Base-by-base conservation (phyloP, 2,797 vertebrate genomes). In the Thunnus albacares region DNA sequence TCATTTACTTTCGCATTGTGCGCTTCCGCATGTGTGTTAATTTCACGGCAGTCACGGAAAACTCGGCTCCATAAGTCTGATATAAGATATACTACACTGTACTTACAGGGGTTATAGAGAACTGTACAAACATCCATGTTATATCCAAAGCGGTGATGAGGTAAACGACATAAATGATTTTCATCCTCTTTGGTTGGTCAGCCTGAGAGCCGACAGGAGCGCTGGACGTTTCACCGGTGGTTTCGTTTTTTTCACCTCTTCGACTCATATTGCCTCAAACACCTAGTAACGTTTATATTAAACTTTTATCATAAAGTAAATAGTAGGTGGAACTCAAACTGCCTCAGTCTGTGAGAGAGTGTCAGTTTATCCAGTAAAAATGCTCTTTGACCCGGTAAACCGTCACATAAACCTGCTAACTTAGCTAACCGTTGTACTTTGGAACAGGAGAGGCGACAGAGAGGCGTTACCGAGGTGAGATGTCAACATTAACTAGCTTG, bases 71-170 rank as follows among this genome's bases (percentile, higher is more conserved):
- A 1, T 12, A 0, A 24, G 24, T 13, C 13, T 14, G 35, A 45
- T 6, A 6, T 11, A 3, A 11, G 6, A 61, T 8, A 17, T 49
- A 47, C 15, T 47, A 17, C 9, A 45, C 15, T 17, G 47, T 35
- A 93, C 95, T 91, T 52, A 96, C 95, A 41, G 96, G 95, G 4
- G 95, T 96, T 3, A 96, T 84, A 1, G 96, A 94, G 60, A 96
- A 88, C 88, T 95, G 95, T 1, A 96, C 45, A 70, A 96, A 96
- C 77, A 96, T 91, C 89, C 92, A 94, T 2, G 95, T 94, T 8
- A 94, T 71, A 17, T 96, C 95, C 90, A 96, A 18, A 47, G 91
- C 83, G 15, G 82, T 80, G 66, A 96, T 92, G 17, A 95, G 0
- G 59, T 96, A 96, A 10, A 93, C 91, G 8, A 90, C 11, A 15